These are phyloP conservation scores for Adineta ricciae DNA, from an alignment of 2,888 invertebrate species.

Conservation along the genomic window DNA sequence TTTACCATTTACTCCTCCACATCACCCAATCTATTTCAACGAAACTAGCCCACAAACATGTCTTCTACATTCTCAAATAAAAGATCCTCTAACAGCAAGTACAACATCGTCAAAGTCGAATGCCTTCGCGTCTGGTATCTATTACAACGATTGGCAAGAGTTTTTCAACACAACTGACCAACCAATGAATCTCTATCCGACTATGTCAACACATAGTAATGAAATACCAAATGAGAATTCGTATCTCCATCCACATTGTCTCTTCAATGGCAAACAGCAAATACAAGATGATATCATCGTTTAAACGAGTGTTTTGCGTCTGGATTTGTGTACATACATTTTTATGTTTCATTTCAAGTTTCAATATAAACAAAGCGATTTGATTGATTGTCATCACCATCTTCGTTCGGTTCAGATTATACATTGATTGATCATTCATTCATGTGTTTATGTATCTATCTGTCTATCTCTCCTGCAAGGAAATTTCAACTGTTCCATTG, in stretches of 20 bases:
- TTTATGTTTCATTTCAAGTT: neutral
- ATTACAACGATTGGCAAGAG: conserved; percentile 21
- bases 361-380: too few species aligned
- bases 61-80: neutral
- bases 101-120: neutral
- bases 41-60: neutral
- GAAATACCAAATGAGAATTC: neutral
- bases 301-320: neutral
- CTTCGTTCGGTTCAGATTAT: too few species aligned
- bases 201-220: neutral
- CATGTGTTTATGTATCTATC: too few species aligned
- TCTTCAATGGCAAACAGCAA: neutral
- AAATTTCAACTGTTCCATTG: too few species aligned
- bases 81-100: neutral
- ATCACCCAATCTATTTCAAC: neutral
- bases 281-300: neutral
- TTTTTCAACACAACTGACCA: neutral
- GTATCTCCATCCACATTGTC: neutral
- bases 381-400: too few species aligned
- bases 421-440: too few species aligned
- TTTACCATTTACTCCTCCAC: neutral
- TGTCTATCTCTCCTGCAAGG: too few species aligned
- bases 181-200: neutral
- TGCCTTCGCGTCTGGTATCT: neutral
- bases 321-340: neutral